Percentiles rank a stretch among this genome's conserved stretches.
These are phyloP conservation scores for Lottia scabra DNA, from an alignment of 2,888 invertebrate species.

Conservation along the genomic window DNA sequence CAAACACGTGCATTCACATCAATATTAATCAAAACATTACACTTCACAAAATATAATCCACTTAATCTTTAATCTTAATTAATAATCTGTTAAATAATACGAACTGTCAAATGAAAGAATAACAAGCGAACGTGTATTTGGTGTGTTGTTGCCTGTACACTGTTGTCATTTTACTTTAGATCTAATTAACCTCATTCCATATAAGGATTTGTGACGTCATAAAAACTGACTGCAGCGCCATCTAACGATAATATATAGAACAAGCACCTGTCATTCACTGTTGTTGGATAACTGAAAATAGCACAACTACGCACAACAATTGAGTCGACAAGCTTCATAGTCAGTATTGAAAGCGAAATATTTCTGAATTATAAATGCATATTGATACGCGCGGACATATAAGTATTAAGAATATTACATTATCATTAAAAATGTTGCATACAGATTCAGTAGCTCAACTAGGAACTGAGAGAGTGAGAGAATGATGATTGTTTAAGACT, in stretches of 20 bases:
- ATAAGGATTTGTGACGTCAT: conserved; percentile 24
- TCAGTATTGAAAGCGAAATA: too few relatives aligned
- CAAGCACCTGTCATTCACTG: conserved; percentile 19
- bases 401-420: too few relatives aligned
- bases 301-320: too few relatives aligned
- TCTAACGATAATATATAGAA: conserved; percentile 16
- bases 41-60: conserved; percentile 2
- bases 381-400: too few relatives aligned
- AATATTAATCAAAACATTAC: background rate
- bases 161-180: conserved; percentile 23
- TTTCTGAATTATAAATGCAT: too few relatives aligned
- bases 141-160: conserved; percentile 10
- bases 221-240: conserved; percentile 15
- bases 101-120: conserved; percentile 9
- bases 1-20: conserved; percentile 1
- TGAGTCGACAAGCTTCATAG: too few relatives aligned
- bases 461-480: too few relatives aligned
- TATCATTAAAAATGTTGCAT: too few relatives aligned
- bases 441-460: too few relatives aligned
- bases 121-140: background rate
- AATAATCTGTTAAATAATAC: conserved; percentile 2
- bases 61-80: background rate
- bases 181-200: conserved; percentile 25
- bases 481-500: too few relatives aligned
- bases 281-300: too few relatives aligned